Evolutionary conservation across 2,113 vertebrate genomes (phyloP), one percentile per base, ranked within the genome.

Genomic region (Oreocharis arfaki): DNA sequence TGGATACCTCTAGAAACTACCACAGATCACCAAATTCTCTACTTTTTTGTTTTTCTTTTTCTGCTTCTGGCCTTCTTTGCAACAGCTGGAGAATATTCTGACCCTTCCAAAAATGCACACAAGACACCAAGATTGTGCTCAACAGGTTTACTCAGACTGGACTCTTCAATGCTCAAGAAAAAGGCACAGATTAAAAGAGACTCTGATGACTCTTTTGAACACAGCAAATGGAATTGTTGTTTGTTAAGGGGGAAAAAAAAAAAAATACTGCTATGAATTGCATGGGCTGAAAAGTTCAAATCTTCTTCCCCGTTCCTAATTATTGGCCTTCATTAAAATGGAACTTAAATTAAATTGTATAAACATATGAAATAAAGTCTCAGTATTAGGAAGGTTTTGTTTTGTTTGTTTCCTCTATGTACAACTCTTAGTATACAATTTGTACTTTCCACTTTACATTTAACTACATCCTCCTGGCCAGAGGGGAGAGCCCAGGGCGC

Each of bases 331-430:
- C 98, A 98, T 98, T 97, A 97, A 96, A 97, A 97, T 96, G 97
- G 93, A 95, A 93, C 94, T 98, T 98, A 98, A 98, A 98, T 98
- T 98, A 98, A 98, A 97, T 53, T 96, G 96, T 98, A 98, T 98
- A 98, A 98, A 98, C 98, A 98, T 98, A 98, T 97, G 97, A 97
- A 98, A 98, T 98, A 98, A 98, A 98, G 97, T 95, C 90, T 97
- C 92, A 97, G 97, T 91, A 97, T 97, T 89, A 96, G 97, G 97
- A 98, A 98, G 83, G 65, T 84, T 49, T 8, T 84, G 44, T 61
- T 44, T 17, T 35, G 13, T 81, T 90, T 77, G 91, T 96, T 95
- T 97, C 84, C 81, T 95, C 93, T 98, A 97, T 98, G 93, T 98
- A 98, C 97, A 98, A 96, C 97, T 96, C 96, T 98, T 96, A 96